Evolutionary conservation across 2,888 invertebrate genomes (phyloP).

Genomic region (Heliconius cydno): DNA sequence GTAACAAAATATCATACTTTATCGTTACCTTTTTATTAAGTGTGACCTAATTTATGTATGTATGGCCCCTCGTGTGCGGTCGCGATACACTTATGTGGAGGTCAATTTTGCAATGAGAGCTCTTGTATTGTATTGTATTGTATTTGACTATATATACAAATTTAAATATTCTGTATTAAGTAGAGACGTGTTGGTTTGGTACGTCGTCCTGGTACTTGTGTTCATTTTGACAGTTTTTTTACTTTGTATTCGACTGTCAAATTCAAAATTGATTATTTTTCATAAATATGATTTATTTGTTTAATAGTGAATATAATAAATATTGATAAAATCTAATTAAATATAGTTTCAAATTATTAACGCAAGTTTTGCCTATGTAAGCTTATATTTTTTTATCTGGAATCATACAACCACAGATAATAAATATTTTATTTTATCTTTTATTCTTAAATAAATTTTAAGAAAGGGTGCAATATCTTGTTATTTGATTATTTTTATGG

Average conservation of each 20-base stretch:
- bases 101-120: conserved; percentile 54
- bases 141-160: conserved; percentile 47
- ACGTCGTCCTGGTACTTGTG: conserved; percentile 18
- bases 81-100: conserved; percentile 59
- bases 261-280: background rate
- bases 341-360: too few relatives aligned
- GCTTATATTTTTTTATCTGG: too few relatives aligned
- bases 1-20: background rate
- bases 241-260: background rate
- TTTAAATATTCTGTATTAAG: conserved; percentile 35
- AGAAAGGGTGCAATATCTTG: background rate
- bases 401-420: conserved; percentile 6
- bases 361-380: too few relatives aligned
- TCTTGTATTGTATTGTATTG: conserved; percentile 48
- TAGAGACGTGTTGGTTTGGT: conserved; percentile 26
- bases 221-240: background rate
- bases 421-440: conserved; percentile 23
- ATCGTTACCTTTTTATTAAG: background rate
- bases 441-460: background rate
- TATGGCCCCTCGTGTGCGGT: conserved; percentile 53
- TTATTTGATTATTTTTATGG: background rate
- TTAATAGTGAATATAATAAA: too few relatives aligned
- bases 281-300: too few relatives aligned
- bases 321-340: too few relatives aligned
- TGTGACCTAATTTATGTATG: background rate